A percentile compares a stretch with the other conserved stretches of the same genome.
phyloP scores from a whole-genome alignment of 1,140 invertebrate species.

The Neodiprion virginianus region DNA sequence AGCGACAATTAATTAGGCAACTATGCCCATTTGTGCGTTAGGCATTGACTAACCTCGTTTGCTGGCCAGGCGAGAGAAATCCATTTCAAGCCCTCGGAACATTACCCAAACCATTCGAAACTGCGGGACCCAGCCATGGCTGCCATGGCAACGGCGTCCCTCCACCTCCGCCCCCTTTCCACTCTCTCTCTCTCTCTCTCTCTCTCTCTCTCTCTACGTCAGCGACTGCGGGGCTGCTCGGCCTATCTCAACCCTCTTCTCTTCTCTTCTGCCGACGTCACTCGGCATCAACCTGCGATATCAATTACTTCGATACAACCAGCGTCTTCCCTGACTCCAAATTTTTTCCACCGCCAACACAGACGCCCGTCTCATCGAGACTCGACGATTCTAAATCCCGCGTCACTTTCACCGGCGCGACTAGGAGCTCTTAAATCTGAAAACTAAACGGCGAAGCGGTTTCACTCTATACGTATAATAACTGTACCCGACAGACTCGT shows the following conservation, averaged over 20 bases:
- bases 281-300: slow-evolving; percentile 10
- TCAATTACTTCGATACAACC: slow-evolving; percentile 3
- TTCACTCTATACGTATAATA: too few species aligned
- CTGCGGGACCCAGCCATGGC: slow-evolving; percentile 49
- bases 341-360: too few species aligned
- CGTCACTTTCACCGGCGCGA: too few species aligned
- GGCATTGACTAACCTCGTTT: slow-evolving; percentile 16
- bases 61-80: slow-evolving; percentile 49
- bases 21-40: slow-evolving; percentile 9
- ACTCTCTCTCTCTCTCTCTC: background rate
- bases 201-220: background rate
- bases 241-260: slow-evolving; percentile 1
- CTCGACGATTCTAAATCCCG: too few species aligned
- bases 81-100: slow-evolving; percentile 48
- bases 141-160: slow-evolving; percentile 50
- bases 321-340: too few species aligned
- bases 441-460: too few species aligned
- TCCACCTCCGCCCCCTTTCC: background rate
- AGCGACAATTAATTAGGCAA: slow-evolving; percentile 14
- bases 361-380: too few species aligned
- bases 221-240: slow-evolving; percentile 12
- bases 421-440: too few species aligned
- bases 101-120: slow-evolving; percentile 36
- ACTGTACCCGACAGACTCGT: too few species aligned
- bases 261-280: background rate